These are phyloP conservation scores for Cyclophora punctaria DNA, from an alignment of 2,888 invertebrate genomes.

Conservation along the genomic window DNA sequence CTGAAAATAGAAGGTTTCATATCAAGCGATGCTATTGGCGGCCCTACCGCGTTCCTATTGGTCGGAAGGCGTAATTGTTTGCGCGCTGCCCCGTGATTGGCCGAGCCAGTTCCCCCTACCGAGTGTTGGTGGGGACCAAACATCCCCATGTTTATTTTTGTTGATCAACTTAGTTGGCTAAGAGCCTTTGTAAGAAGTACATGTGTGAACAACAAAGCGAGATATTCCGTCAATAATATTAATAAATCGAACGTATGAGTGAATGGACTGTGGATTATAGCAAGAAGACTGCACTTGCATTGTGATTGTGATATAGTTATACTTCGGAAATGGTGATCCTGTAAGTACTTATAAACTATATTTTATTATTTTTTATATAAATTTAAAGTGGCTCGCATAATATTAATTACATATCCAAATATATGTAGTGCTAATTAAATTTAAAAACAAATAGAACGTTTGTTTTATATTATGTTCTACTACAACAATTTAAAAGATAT, in stretches of 20 bases:
- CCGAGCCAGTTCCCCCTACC: conserved; percentile 33
- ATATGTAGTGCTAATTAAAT: too few species aligned
- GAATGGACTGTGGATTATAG: conserved; percentile 22
- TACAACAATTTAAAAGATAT: too few species aligned
- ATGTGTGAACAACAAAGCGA: conserved; percentile 23
- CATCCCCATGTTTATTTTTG: conserved; percentile 72
- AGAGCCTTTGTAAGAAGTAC: conserved; percentile 51
- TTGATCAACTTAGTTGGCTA: conserved; percentile 64
- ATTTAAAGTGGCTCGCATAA: background rate
- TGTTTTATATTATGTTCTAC: too few species aligned
- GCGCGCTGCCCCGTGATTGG: conserved; percentile 37
- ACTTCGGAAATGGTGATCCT: conserved; percentile 68
- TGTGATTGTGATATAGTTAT: conserved; percentile 39
- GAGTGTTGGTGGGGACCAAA: conserved; percentile 42
- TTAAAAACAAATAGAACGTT: too few species aligned
- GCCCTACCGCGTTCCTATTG: conserved; percentile 33
- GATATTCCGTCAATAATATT: background rate
- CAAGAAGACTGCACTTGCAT: conserved; percentile 21
- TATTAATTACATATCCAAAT: too few species aligned
- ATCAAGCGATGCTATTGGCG: conserved; percentile 41
- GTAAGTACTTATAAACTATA: conserved; percentile 43
- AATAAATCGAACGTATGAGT: conserved; percentile 25
- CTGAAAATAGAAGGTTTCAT: conserved; percentile 43
- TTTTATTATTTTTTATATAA: background rate
- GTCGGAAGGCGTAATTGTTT: conserved; percentile 46